These are phyloP conservation scores for Tragelaphus scriptus DNA, from an alignment of 2,113 vertebrate genomes.

Conservation along the genomic window DNA sequence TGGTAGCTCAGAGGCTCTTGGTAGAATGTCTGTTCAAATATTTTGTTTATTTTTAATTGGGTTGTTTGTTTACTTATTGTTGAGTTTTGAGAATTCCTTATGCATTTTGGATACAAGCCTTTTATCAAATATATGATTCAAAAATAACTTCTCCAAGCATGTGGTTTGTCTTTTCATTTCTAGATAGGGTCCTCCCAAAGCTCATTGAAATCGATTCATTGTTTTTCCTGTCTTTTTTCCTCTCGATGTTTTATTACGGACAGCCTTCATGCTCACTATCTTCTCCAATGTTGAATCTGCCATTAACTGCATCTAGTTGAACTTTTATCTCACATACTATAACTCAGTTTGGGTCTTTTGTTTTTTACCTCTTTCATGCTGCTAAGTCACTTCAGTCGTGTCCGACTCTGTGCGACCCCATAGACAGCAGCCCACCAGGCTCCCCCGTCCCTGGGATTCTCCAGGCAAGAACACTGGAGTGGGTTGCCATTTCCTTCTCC, in stretches of 20 bases:
- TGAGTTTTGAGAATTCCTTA: background rate
- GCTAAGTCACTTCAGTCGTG: no score
- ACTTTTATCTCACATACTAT: background rate
- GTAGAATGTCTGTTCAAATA: background rate
- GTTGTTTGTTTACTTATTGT: background rate
- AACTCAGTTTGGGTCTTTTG: background rate
- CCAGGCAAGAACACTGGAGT: no score
- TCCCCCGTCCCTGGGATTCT: no score
- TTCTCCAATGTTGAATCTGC: background rate
- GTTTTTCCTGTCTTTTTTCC: background rate
- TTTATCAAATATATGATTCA: background rate
- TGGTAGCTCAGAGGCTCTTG: background rate
- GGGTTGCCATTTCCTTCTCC: no score
- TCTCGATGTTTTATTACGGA: background rate
- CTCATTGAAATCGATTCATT: background rate
- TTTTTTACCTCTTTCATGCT: background rate
- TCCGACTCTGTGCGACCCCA: no score
- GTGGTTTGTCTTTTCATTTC: background rate
- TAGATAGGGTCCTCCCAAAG: background rate
- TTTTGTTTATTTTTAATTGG: background rate
- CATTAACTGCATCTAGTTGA: background rate
- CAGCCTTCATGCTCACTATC: background rate
- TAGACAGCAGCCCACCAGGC: no score
- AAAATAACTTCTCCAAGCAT: background rate
- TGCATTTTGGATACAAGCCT: background rate